These are phyloP conservation scores for Chrysomela aeneicollis DNA, from an alignment of 2,888 invertebrate species.

Conservation along the genomic window DNA sequence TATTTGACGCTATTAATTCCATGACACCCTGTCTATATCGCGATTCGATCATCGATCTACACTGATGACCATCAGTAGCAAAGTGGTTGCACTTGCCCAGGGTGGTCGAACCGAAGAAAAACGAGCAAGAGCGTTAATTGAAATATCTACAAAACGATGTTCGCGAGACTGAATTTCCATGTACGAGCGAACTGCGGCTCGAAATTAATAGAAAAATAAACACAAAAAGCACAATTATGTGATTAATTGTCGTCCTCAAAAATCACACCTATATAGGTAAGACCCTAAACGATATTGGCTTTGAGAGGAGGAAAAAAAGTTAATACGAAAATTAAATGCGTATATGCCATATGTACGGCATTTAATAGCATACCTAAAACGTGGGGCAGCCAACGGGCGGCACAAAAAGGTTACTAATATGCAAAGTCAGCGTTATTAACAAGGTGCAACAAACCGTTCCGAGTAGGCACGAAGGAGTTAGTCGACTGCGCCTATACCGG, in stretches of 20 bases:
- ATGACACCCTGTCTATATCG: too few species aligned
- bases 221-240: conserved; percentile 30
- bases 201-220: neutral
- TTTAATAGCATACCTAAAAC: conserved; percentile 58
- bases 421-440: conserved; percentile 62
- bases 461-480: conserved; percentile 42
- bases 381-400: conserved; percentile 51
- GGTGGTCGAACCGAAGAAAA: conserved; percentile 11
- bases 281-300: conserved; percentile 50
- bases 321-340: conserved; percentile 57
- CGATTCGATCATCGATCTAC: too few species aligned
- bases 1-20: too few species aligned
- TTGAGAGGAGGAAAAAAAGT: conserved; percentile 43
- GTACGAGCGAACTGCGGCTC: neutral
- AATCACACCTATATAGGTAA: conserved; percentile 40
- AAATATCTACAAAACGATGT: conserved; percentile 16
- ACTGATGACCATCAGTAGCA: too few species aligned
- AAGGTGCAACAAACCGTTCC: conserved; percentile 60
- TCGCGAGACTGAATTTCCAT: neutral
- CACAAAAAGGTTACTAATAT: conserved; percentile 57
- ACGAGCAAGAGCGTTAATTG: conserved; percentile 14
- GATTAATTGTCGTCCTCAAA: conserved; percentile 52
- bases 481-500: neutral
- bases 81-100: neutral
- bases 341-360: conserved; percentile 56